These are phyloP conservation scores for Ephestia elutella DNA, from an alignment of 1,140 invertebrate genomes.

Conservation along the genomic window DNA sequence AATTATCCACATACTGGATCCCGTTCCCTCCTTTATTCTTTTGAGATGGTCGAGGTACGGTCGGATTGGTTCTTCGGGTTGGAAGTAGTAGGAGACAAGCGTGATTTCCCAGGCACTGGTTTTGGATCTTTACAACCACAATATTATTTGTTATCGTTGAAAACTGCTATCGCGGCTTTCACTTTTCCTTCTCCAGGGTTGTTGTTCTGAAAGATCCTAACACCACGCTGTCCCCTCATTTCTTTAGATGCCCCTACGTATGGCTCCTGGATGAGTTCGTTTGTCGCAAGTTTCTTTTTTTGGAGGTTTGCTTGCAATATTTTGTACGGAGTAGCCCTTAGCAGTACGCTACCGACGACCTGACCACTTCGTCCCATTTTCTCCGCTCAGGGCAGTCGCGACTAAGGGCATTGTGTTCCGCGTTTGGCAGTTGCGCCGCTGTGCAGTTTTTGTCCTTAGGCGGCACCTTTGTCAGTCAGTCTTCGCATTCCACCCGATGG, in stretches of 20 bases:
- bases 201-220: conserved; percentile 4
- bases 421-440: background rate
- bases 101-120: conserved; percentile 8
- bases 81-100: conserved; percentile 9
- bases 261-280: conserved; percentile 15
- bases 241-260: conserved; percentile 6
- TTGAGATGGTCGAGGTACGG: conserved; percentile 10
- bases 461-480: background rate
- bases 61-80: conserved; percentile 10
- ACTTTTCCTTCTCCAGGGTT: background rate
- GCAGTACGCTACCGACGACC: background rate
- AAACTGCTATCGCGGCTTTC: conserved; percentile 15
- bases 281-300: background rate
- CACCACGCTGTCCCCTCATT: background rate
- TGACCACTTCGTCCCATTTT: background rate
- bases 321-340: background rate
- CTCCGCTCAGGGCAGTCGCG: background rate
- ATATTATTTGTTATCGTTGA: conserved; percentile 14
- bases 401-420: background rate
- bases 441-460: conserved; percentile 6
- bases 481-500: background rate
- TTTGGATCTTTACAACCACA: conserved; percentile 2
- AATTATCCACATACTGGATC: background rate
- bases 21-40: background rate
- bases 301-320: background rate